phyloP scores from a whole-genome alignment of 2,113 vertebrate species.

The Larimichthys polyactis region DNA sequence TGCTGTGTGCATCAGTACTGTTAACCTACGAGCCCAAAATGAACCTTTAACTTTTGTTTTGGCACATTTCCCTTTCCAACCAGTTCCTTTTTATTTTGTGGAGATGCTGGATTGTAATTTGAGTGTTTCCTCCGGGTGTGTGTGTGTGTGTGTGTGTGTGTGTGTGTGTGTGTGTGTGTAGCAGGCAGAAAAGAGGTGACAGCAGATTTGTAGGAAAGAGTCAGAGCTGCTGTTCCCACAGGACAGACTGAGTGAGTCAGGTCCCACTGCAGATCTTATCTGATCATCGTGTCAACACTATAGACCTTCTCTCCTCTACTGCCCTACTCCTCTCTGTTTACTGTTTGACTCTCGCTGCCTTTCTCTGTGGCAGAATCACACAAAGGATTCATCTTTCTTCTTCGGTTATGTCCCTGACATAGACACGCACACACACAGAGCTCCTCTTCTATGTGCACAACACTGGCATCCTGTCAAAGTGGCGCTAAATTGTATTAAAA shows the following conservation, averaged over 20 bases:
- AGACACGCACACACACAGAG: slow-evolving; percentile 4
- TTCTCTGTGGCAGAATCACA: slow-evolving; percentile 44
- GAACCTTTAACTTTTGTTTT: slow-evolving; percentile 6
- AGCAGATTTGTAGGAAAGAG: slow-evolving; percentile 60
- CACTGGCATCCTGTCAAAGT: slow-evolving; percentile 82
- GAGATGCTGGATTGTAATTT: slow-evolving; percentile 24
- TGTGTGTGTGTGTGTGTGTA: slow-evolving; percentile 10
- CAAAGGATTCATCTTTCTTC: slow-evolving; percentile 70
- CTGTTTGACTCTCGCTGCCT: slow-evolving; percentile 43
- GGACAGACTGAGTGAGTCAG: slow-evolving; percentile 61
- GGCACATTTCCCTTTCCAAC: slow-evolving; percentile 15
- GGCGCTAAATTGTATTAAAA: slow-evolving; percentile 84
- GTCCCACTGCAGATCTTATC: slow-evolving; percentile 79
- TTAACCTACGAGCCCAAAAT: slow-evolving; percentile 12
- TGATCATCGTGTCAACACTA: slow-evolving; percentile 74
- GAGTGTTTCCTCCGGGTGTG: slow-evolving; percentile 45
- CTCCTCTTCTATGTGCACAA: slow-evolving; percentile 49
- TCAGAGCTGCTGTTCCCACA: slow-evolving; percentile 73
- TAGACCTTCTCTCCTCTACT: slow-evolving; percentile 60
- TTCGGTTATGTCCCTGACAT: slow-evolving; percentile 60
- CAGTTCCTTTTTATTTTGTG: slow-evolving; percentile 19
- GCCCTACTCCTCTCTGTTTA: slow-evolving; percentile 61
- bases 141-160: slow-evolving; percentile 5
- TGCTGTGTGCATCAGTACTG: not conserved
- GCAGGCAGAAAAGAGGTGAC: slow-evolving; percentile 38